These are phyloP conservation scores for Tadarida brasiliensis DNA, from an alignment of 2,797 vertebrate genomes.

Conservation along the genomic window DNA sequence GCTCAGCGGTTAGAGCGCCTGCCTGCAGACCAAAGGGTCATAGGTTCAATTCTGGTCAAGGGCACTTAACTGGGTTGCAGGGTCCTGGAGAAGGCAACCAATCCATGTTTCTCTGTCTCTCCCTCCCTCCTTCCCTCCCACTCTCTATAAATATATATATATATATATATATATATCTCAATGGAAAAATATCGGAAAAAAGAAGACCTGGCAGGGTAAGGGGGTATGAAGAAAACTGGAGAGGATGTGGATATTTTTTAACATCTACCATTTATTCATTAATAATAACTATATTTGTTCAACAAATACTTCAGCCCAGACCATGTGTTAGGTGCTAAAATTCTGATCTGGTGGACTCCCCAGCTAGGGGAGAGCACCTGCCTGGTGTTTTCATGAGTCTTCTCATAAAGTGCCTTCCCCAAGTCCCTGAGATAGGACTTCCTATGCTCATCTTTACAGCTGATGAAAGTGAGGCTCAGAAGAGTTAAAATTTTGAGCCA, in stretches of 20 bases:
- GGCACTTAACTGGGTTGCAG: no score
- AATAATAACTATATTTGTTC: constrained; percentile 18
- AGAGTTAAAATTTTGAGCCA: background rate
- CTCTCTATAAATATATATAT: no score
- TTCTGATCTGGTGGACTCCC: background rate
- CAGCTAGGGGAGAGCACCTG: background rate
- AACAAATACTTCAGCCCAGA: background rate
- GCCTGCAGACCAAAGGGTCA: no score
- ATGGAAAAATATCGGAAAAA: background rate
- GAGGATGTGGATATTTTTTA: background rate
- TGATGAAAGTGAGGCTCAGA: background rate
- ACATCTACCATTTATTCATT: background rate
- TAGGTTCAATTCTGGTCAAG: no score
- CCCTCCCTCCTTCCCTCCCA: no score
- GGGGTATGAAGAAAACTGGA: constrained; percentile 22
- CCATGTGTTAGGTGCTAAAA: background rate
- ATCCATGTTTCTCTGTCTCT: no score
- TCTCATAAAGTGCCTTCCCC: background rate
- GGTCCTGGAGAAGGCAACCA: no score
- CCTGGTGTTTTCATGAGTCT: background rate
- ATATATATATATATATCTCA: no score
- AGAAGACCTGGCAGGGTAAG: background rate
- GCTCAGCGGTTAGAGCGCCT: no score
- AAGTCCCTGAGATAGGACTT: background rate
- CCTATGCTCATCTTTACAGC: background rate